Evolutionary conservation across 2,113 vertebrate genomes (phyloP).

Genomic region (Ictalurus punctatus): DNA sequence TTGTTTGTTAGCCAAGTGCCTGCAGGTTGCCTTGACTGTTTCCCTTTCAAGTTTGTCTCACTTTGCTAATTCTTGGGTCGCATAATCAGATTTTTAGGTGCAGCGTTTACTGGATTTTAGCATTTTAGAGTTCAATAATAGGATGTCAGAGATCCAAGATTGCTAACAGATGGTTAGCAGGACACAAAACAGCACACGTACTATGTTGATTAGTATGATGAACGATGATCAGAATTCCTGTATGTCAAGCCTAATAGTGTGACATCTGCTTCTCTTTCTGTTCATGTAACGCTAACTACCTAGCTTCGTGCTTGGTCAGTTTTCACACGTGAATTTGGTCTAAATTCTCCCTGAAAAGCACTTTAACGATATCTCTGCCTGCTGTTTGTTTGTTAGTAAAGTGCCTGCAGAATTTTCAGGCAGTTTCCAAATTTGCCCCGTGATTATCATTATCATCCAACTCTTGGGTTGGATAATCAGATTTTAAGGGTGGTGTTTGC

Average conservation of each 20-base stretch:
- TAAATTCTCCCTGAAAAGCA: background rate
- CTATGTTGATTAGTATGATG: background rate
- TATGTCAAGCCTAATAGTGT: background rate
- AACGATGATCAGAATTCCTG: background rate
- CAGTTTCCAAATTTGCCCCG: background rate
- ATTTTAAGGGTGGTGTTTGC: conserved; percentile 26
- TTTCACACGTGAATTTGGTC: background rate
- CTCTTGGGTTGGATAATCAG: background rate
- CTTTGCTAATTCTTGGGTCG: background rate
- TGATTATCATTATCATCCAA: background rate
- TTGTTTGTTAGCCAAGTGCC: conserved; percentile 24
- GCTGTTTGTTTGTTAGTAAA: background rate
- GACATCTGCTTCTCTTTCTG: background rate
- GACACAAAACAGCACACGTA: background rate
- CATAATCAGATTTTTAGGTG: background rate
- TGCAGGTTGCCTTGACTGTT: conserved; percentile 3
- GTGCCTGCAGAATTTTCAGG: background rate
- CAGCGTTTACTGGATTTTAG: background rate
- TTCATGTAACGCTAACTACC: background rate
- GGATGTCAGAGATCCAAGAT: background rate
- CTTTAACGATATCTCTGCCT: background rate
- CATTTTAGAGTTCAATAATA: background rate
- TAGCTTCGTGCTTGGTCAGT: background rate
- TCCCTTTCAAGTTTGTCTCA: background rate
- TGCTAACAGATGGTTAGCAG: background rate